Evolutionary conservation across 2,888 invertebrate genomes (phyloP).

Genomic region (Lochmaea crataegi): DNA sequence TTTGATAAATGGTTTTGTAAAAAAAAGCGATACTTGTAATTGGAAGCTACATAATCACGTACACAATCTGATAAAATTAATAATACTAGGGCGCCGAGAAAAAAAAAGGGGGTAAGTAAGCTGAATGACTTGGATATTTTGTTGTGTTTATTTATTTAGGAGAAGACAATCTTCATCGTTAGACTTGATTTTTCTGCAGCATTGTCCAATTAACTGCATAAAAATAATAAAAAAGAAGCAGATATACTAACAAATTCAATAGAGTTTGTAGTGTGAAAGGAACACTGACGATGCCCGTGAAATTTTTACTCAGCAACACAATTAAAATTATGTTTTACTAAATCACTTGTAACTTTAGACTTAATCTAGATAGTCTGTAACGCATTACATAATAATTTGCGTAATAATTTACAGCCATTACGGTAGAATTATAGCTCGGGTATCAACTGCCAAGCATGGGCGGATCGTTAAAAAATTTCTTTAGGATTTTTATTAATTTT

Average conservation of each 20-base stretch:
- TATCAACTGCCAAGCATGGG: constrained; percentile 4
- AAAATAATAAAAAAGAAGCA: too few relatives aligned
- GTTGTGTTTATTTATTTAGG: not conserved
- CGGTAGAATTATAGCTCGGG: constrained; percentile 4
- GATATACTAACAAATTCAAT: too few relatives aligned
- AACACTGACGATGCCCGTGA: too few relatives aligned
- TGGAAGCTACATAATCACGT: constrained; percentile 27
- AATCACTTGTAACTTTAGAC: constrained; percentile 6
- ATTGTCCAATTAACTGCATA: too few relatives aligned
- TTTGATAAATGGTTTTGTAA: constrained; percentile 28
- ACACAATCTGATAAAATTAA: constrained; percentile 26
- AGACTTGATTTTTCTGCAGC: too few relatives aligned
- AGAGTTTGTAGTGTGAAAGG: too few relatives aligned
- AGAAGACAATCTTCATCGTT: not conserved
- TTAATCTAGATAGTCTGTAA: constrained; percentile 6
- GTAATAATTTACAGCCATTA: constrained; percentile 15
- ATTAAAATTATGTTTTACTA: not conserved
- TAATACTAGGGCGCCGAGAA: constrained; percentile 13
- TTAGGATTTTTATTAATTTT: too few relatives aligned
- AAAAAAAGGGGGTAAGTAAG: not conserved
- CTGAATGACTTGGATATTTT: not conserved
- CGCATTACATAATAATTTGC: constrained; percentile 18
- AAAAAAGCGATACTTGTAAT: constrained; percentile 29
- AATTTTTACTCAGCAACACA: too few relatives aligned
- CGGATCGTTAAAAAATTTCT: not conserved